Percentiles rank a stretch among this genome's conserved stretches.
phyloP scores from a whole-genome alignment of 2,888 invertebrate species.

The Idaea dimidiata region DNA sequence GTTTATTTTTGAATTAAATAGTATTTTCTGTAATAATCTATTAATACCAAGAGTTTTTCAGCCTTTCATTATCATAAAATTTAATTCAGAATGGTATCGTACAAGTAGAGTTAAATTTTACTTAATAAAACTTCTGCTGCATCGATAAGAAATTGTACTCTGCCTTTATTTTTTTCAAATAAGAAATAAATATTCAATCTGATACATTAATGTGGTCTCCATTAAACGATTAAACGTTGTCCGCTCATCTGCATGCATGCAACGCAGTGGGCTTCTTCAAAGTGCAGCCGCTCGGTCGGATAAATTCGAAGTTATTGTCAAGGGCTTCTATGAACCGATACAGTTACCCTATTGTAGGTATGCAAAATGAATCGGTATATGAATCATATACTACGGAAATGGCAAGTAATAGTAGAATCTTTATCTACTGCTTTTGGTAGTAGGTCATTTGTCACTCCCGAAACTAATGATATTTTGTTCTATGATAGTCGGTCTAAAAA shows the following conservation, averaged over 20 bases:
- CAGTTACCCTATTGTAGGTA: constrained; percentile 37
- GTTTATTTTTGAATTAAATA: no score
- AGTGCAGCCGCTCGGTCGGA: constrained; percentile 57
- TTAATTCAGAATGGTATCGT: no score
- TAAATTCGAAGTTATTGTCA: constrained; percentile 61
- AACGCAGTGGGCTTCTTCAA: constrained; percentile 61
- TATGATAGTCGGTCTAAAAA: no score
- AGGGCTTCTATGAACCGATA: constrained; percentile 28
- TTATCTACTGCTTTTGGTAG: not conserved
- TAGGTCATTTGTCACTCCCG: not conserved
- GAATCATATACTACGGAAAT: not conserved
- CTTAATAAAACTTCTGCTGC: constrained; percentile 30
- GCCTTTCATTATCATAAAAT: no score
- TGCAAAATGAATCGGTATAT: constrained; percentile 27
- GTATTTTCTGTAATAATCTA: no score
- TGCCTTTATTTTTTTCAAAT: constrained; percentile 38
- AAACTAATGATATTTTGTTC: not conserved
- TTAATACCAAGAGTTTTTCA: no score
- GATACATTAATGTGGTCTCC: constrained; percentile 70
- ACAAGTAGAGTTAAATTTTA: constrained; percentile 16
- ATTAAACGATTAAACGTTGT: constrained; percentile 72
- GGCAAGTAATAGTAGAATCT: not conserved
- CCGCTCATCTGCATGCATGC: constrained; percentile 72
- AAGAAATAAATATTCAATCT: constrained; percentile 59
- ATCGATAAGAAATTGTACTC: constrained; percentile 31